Evolutionary conservation across 1,140 invertebrate genomes (phyloP).

Genomic region (Drosophila parvula): DNA sequence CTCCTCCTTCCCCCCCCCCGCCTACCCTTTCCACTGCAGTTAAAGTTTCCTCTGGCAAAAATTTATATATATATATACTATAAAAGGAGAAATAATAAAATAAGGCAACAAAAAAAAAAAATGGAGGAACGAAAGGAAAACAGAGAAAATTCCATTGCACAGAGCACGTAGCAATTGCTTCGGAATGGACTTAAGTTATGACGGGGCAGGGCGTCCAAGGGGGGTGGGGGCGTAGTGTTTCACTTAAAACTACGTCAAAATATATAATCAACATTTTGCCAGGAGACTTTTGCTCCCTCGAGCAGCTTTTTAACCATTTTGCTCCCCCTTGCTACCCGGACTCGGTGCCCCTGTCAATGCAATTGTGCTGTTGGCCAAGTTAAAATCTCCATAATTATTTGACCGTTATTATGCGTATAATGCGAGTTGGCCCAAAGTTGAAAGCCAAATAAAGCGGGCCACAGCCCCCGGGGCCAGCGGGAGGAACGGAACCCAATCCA

Average conservation of each 20-base stretch:
- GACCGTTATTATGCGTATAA: slow-evolving; percentile 65
- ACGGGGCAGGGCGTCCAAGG: background rate
- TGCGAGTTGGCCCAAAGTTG: slow-evolving; percentile 69
- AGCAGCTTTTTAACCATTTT: slow-evolving; percentile 7
- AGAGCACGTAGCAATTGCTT: slow-evolving; percentile 67
- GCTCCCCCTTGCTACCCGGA: too few species aligned
- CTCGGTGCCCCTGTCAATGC: slow-evolving; percentile 34
- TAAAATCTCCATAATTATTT: slow-evolving; percentile 76
- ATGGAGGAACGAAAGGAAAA: slow-evolving; percentile 8
- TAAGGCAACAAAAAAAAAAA: background rate
- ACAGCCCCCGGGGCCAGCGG: slow-evolving; percentile 16
- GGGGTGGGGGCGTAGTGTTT: slow-evolving; percentile 8
- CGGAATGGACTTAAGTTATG: slow-evolving; percentile 31
- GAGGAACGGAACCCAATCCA: background rate
- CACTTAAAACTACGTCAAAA: slow-evolving; percentile 69
- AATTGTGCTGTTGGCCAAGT: slow-evolving; percentile 53
- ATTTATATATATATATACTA: slow-evolving; percentile 7
- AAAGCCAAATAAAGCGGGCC: slow-evolving; percentile 43
- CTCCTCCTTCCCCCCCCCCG: too few species aligned
- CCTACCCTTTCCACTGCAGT: slow-evolving; percentile 49
- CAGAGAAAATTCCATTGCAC: slow-evolving; percentile 66
- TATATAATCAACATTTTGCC: slow-evolving; percentile 72
- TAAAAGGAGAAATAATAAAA: slow-evolving; percentile 8
- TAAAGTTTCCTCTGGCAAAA: slow-evolving; percentile 59
- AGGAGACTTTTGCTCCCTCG: slow-evolving; percentile 13